These are phyloP conservation scores for Tenthredo distinguenda DNA, from an alignment of 2,888 invertebrate genomes.

Conservation along the genomic window DNA sequence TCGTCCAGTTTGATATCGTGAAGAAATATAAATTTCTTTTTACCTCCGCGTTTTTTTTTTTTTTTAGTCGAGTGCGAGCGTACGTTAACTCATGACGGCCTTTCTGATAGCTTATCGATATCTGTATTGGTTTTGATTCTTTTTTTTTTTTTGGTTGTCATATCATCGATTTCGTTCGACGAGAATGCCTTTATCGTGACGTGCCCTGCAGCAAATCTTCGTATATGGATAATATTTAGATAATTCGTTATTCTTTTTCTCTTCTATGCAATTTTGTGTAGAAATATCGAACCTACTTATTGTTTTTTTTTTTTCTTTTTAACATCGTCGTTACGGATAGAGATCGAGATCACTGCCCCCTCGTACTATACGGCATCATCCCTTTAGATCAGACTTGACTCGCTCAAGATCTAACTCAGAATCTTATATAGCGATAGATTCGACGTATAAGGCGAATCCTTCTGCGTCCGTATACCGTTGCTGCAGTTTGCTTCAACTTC, in stretches of 20 bases:
- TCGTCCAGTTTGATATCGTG: no score
- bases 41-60: neutral
- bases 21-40: neutral
- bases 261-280: neutral
- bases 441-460: slow-evolving; percentile 48
- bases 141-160: neutral
- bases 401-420: slow-evolving; percentile 31
- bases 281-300: neutral
- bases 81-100: slow-evolving; percentile 22
- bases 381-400: neutral
- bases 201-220: neutral
- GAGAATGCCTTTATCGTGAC: slow-evolving; percentile 24
- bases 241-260: neutral
- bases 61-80: neutral
- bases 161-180: neutral
- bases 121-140: slow-evolving; percentile 28
- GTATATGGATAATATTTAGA: neutral
- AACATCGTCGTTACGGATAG: neutral
- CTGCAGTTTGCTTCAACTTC: slow-evolving; percentile 42
- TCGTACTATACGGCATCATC: neutral
- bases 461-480: slow-evolving; percentile 48
- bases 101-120: slow-evolving; percentile 48
- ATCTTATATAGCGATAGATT: slow-evolving; percentile 43
- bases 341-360: slow-evolving; percentile 25
- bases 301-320: neutral